Base-by-base conservation (phyloP, 2,113 vertebrate species). In the Xenotilapia caudafasciata region DNA sequence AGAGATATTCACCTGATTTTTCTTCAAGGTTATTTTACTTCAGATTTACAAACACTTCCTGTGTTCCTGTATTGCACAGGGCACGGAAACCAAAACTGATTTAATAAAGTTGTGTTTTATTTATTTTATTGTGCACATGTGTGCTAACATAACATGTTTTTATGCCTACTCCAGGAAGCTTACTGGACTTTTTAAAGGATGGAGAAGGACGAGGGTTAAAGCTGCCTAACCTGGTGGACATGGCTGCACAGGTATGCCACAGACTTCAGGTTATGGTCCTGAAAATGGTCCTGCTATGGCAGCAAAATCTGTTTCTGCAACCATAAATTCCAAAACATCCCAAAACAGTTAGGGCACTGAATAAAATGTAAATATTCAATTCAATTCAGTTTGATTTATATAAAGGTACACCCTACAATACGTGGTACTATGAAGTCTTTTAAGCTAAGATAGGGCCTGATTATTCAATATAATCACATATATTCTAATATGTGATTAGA, bases 191-290 rank as follows among this genome's bases (percentile, higher is more conserved):
- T 95, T 87, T 98, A 83, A 98, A 98, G 95, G 97, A 97, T 4
- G 97, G 97, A 90, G 98, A 98, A 94, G 98, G 98, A 94, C 97
- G 97, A 92, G 96, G 93, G 19, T 88, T 99, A 93, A 99, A 99
- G 92, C 95, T 99, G 86, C 99, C 98, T 0, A 98, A 99, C 87
- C 96, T 99, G 77, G 98, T 99, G 87, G 99, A 99, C 93, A 98
- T 99, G 98, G 98, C 98, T 2, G 97, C 98, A 26, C 99, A 99
- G 98, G 99, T 99, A 79, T 40, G 42, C 47, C 10, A 12, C 11
- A 23, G 10, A 31, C 70, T 19, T 31, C 26, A 49, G 70, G 9
- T 49, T 49, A 49, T 31, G 42, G 40, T 31, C 17, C 17, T 79
- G 26, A 51, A 47, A 47, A n/a, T 12, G 15, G 47, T 31, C 26